These are phyloP conservation scores for Propsilocerus akamusi DNA, from an alignment of 1,140 invertebrate species.

Conservation along the genomic window DNA sequence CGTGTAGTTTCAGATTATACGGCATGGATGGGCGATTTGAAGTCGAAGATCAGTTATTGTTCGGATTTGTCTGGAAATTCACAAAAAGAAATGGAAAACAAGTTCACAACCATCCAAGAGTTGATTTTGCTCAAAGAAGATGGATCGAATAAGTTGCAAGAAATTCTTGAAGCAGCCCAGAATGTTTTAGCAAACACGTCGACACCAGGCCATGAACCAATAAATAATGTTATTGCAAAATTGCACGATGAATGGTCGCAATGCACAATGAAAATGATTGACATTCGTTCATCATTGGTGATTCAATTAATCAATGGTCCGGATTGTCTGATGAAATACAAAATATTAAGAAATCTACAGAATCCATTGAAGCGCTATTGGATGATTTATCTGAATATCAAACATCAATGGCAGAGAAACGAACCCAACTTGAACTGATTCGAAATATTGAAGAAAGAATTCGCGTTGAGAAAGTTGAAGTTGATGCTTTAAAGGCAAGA, in stretches of 20 bases:
- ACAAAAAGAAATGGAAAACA: slow-evolving; percentile 69
- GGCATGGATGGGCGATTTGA: slow-evolving; percentile 69
- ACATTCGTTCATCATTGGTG: slow-evolving; percentile 78
- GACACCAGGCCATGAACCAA: slow-evolving; percentile 63
- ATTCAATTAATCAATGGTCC: slow-evolving; percentile 76
- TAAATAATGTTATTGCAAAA: slow-evolving; percentile 63
- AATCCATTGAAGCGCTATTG: slow-evolving; percentile 50
- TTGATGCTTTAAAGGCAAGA: slow-evolving; percentile 71
- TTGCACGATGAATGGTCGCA: slow-evolving; percentile 82
- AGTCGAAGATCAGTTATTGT: slow-evolving; percentile 67
- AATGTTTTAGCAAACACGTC: slow-evolving; percentile 85
- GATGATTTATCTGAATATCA: slow-evolving; percentile 56
- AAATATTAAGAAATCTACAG: slow-evolving; percentile 62
- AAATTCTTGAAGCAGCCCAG: slow-evolving; percentile 73
- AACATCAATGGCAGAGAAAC: slow-evolving; percentile 66
- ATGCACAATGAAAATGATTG: slow-evolving; percentile 70
- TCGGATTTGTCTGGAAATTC: slow-evolving; percentile 60
- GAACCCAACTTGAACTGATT: slow-evolving; percentile 64
- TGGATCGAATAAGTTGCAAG: slow-evolving; percentile 72
- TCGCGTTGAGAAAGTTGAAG: slow-evolving; percentile 78
- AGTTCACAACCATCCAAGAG: slow-evolving; percentile 69
- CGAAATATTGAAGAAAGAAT: slow-evolving; percentile 78
- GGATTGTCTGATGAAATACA: slow-evolving; percentile 76
- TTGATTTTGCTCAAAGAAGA: slow-evolving; percentile 77
- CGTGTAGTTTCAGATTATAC: slow-evolving; percentile 58